phyloP scores from a whole-genome alignment of 2,113 vertebrate species.

The Hydrolagus affinis region DNA sequence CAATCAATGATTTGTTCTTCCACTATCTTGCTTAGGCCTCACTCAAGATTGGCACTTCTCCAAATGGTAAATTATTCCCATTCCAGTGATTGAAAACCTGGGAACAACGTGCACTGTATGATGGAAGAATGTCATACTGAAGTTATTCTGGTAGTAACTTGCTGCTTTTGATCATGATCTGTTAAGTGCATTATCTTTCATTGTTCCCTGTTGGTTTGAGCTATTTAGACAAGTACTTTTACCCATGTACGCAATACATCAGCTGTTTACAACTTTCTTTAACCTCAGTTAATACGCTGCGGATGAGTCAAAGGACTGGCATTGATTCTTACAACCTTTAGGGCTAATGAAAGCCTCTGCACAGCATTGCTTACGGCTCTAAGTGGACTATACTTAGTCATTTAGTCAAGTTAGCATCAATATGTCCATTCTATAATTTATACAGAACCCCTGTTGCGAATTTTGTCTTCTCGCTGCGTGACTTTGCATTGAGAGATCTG shows the following conservation, averaged over 20 bases:
- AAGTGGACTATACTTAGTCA: no score
- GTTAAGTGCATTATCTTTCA: neutral
- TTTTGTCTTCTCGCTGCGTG: no score
- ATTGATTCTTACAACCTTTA: no score
- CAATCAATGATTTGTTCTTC: neutral
- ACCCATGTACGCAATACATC: neutral
- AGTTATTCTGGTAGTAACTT: slow-evolving; percentile 9
- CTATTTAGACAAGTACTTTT: slow-evolving; percentile 11
- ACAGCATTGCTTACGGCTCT: no score
- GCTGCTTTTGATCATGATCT: slow-evolving; percentile 15
- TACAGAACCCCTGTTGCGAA: no score
- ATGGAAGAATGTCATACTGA: slow-evolving; percentile 1
- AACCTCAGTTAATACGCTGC: no score
- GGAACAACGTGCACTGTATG: neutral
- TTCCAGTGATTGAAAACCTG: slow-evolving; percentile 7
- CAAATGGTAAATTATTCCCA: neutral
- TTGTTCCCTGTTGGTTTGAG: slow-evolving; percentile 4
- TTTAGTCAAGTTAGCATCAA: no score
- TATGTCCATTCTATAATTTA: no score
- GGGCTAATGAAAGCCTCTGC: no score
- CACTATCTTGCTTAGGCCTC: neutral
- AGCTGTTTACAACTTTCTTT: neutral
- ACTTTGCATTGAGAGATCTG: no score
- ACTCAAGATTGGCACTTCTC: neutral
- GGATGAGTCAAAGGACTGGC: neutral